Base-by-base conservation (phyloP, 2,888 invertebrate genomes). In the Cheilosia impressa region DNA sequence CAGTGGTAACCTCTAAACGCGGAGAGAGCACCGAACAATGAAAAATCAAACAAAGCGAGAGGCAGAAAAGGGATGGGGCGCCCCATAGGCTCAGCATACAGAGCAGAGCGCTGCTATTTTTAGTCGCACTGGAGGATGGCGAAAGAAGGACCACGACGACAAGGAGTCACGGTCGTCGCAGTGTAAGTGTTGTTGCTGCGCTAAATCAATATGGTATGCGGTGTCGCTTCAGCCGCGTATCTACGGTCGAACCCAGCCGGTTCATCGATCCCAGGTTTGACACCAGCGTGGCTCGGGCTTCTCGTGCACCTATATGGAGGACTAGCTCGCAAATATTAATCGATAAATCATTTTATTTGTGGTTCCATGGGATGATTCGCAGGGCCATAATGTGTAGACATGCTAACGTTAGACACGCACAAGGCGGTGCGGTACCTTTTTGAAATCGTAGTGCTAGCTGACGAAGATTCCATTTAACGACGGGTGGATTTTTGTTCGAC, bases 1-100 rank as follows among this genome's bases (percentile, higher is more conserved):
- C 83, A 84, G 63, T 84, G 79, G 75, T 79, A 69, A 84, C 79
- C 83, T 66, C 78, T 72, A 72, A 77, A 77, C 62, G 31, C 66
- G 15, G 13, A 22, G 24, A 27, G 66, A 72, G 72, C 17, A 50
- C 72, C 53, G 57, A 75, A 31, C 24, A 45, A 34, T 57, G 27
- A 63, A 68, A 77, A 68, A 77, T 66, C 47, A 53, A 71, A 43
- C 19, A 57, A 58, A 41, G n/a, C n/a, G 15, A 45, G 41, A 31
- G 27, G 1, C 27, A n/a, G 9, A 58, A 58, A 53, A 55, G 45
- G 50, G 58, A 66, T 27, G 60, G 53, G 60, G 58, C 41, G 58
- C 43, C 17, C 34, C 22, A n/a, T 22, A 58, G 24, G 31, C 38
- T 19, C 5, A 31, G 43, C 55, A 34, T 43, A 19, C 47, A 47